Percentiles rank a stretch among this genome's conserved stretches.
These are phyloP conservation scores for Hetaerina americana DNA, from an alignment of 1,140 invertebrate genomes.

Conservation along the genomic window DNA sequence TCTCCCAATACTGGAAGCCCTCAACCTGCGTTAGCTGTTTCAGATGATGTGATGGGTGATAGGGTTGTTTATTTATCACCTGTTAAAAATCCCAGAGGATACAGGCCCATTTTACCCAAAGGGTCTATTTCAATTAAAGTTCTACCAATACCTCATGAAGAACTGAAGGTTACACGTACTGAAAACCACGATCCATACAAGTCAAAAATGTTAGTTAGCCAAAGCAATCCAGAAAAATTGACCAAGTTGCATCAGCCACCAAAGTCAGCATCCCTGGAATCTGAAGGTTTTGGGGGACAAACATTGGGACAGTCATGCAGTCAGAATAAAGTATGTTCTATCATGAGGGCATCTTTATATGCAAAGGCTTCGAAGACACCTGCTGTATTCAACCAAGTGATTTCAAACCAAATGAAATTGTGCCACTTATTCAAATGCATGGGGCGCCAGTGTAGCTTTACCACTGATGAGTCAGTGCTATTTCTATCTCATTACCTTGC, in stretches of 20 bases:
- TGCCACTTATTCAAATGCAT: conserved; percentile 43
- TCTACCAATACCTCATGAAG: too few species aligned
- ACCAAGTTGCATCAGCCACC: neutral
- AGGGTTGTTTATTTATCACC: neutral
- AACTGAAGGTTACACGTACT: too few species aligned
- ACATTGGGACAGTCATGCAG: conserved; percentile 6
- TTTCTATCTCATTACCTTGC: conserved; percentile 31
- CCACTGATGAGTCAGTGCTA: conserved; percentile 24
- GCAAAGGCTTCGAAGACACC: conserved; percentile 21
- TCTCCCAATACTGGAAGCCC: neutral
- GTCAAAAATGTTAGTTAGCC: too few species aligned
- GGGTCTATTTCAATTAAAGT: neutral
- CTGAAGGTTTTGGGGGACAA: conserved; percentile 7
- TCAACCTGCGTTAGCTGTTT: neutral
- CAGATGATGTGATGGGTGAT: neutral
- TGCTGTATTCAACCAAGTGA: conserved; percentile 20
- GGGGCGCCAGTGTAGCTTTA: conserved; percentile 33
- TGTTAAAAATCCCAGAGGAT: neutral
- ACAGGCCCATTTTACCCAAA: neutral
- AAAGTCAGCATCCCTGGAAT: neutral
- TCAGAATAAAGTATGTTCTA: neutral
- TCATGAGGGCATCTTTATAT: neutral
- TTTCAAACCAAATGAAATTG: conserved; percentile 26
- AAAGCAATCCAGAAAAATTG: neutral
- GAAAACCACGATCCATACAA: too few species aligned